Percentiles rank a stretch among this genome's conserved stretches.
Evolutionary conservation across 2,888 invertebrate species (phyloP).

Genomic region (Andrena chrysosceles): DNA sequence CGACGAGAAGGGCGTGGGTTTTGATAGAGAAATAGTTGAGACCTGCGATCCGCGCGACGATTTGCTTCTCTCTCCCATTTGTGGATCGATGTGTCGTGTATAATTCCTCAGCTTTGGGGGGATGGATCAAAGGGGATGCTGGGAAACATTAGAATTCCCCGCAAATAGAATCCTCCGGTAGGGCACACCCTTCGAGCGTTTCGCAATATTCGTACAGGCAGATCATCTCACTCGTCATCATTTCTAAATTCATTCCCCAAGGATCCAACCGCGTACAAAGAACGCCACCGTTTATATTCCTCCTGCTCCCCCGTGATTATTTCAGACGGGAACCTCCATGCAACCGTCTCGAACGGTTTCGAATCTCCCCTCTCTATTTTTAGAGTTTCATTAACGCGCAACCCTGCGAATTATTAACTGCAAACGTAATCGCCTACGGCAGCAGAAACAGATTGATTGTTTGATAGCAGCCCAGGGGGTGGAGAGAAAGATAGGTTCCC

Average conservation of each 20-base stretch:
- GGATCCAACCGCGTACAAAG: too few species aligned
- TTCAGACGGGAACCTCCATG: background rate
- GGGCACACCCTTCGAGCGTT: too few species aligned
- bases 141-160: too few species aligned
- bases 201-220: too few species aligned
- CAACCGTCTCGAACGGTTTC: background rate
- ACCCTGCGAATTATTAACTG: constrained; percentile 56
- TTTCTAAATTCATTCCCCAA: too few species aligned
- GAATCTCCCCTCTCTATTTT: constrained; percentile 2
- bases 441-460: constrained; percentile 58
- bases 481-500: constrained; percentile 27
- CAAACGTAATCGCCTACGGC: constrained; percentile 52
- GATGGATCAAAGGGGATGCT: too few species aligned
- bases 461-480: constrained; percentile 25
- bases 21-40: constrained; percentile 74
- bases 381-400: constrained; percentile 41
- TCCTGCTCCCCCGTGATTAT: background rate
- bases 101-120: constrained; percentile 22
- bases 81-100: constrained; percentile 71
- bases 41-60: constrained; percentile 72
- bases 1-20: constrained; percentile 32
- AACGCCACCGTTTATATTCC: background rate
- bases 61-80: constrained; percentile 53
- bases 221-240: too few species aligned
- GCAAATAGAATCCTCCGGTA: too few species aligned